Evolutionary conservation across 2,113 vertebrate genomes (phyloP), one percentile per base, ranked within the genome.

Genomic region (Ctenomys sociabilis): DNA sequence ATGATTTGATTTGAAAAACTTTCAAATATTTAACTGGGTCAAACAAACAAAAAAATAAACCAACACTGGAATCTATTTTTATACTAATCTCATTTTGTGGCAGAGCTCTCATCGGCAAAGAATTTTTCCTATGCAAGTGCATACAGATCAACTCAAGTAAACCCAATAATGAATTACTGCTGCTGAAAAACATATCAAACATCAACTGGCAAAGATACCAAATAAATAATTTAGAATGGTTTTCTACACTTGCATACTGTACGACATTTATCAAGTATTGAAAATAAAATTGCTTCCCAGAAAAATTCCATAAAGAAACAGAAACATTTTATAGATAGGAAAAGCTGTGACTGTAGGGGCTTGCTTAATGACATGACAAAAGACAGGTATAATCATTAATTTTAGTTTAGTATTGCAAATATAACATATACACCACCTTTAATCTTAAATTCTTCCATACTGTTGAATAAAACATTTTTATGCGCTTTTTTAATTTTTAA

Each of bases 1-100:
- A n/a, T n/a, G n/a, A n/a, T n/a, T n/a, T n/a, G n/a, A 92, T 73
- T 82, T 91, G 30, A 96, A 40, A 89, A 91, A 91, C 90, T 14
- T 82, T 85, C 45, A 87, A 81, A 45, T 61, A 61, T 37, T 93
- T 57, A 80, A 30, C 17, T 73, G 28, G 12, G 7, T 88, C 37
- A 78, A 10, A 85, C 35, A 85, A 97, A 52, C 77, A 32, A 85
- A 85, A 61, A 26, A 54, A 54, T 63, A 85, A 86, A 35, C 24
- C 78, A 3, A 83, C 4, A 21, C 1, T 24, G 10, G 26, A 90
- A 21, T 82, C 26, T 59, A 54, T 54, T 91, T 95, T 82, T 30
- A 90, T 4, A 21, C 7, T 35, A 10, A 90, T 68, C 30, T 94
- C 40, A 61, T 61, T 85, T 61, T 77, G 28, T 37, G 59, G 37